A percentile compares a stretch with the other conserved stretches of the same genome.
Evolutionary conservation across 1,140 invertebrate species (phyloP).

Genomic region (Bombus consobrinus): DNA sequence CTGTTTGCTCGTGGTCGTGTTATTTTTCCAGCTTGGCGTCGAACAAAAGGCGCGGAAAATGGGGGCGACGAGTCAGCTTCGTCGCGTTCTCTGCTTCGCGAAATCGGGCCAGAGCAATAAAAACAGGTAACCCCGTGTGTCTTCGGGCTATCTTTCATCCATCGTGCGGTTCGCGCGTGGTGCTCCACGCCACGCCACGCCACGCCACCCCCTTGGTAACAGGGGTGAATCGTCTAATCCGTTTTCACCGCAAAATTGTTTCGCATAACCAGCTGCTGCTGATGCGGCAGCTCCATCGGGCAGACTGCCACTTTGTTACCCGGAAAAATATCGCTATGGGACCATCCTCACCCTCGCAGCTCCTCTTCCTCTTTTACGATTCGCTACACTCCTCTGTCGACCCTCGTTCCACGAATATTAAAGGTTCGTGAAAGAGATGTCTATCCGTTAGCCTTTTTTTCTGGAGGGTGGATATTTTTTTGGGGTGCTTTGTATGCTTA

Average conservation of each 20-base stretch:
- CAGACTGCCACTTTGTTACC: conserved; percentile 11
- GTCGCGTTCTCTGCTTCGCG: background rate
- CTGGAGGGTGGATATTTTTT: no score
- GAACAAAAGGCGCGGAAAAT: conserved; percentile 34
- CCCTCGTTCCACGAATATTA: background rate
- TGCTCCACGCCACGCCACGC: background rate
- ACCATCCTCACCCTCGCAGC: background rate
- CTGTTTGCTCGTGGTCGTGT: conserved; percentile 19
- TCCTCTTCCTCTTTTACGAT: background rate
- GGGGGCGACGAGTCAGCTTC: conserved; percentile 14
- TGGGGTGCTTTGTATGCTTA: background rate
- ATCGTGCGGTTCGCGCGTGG: background rate
- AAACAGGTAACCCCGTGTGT: conserved; percentile 1
- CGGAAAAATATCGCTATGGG: background rate
- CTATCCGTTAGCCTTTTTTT: background rate
- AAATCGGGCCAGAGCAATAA: conserved; percentile 7
- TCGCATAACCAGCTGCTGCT: conserved; percentile 12
- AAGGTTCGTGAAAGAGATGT: no score
- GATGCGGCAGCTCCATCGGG: background rate
- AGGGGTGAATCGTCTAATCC: conserved; percentile 10
- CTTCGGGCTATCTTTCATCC: conserved; percentile 21
- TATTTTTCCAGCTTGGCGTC: conserved; percentile 4
- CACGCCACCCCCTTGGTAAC: background rate
- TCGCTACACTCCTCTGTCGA: background rate
- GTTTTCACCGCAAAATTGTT: conserved; percentile 12